Conservation (phyloP, 2,113 vertebrate species). For the Alectura lathami region DNA sequence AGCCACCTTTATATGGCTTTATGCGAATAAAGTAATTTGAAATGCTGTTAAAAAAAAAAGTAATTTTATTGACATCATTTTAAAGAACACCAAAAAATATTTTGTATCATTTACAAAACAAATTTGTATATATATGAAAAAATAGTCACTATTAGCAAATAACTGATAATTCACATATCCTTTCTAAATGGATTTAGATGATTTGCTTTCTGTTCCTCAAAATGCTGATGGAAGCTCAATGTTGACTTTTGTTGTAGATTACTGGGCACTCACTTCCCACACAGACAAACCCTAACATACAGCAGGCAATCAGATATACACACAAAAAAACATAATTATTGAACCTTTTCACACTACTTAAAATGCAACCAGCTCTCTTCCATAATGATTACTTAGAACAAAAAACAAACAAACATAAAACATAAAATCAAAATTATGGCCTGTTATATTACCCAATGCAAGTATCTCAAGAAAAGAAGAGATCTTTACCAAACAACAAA, state of each 20-base stretch:
- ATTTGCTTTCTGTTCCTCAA: not conserved
- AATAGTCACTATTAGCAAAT: not conserved
- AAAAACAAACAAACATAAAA: not conserved
- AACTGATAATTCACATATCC: not conserved
- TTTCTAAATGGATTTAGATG: not conserved
- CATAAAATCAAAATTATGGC: not conserved
- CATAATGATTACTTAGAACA: not conserved
- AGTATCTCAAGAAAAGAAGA: not conserved
- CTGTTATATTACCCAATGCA: not conserved
- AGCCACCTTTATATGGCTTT: not conserved
- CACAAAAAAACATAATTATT: not conserved
- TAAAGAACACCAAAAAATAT: not conserved
- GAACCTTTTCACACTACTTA: not conserved
- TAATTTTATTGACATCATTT: not conserved
- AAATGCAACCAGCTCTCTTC: not conserved
- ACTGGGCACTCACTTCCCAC: not conserved
- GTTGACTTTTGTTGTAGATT: not conserved
- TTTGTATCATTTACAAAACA: not conserved
- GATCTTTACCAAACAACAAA: conserved; percentile 94
- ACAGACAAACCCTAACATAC: not conserved
- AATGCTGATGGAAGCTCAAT: not conserved
- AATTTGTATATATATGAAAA: not conserved
- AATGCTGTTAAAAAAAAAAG: not conserved
- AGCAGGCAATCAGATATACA: not conserved
- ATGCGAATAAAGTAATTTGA: not conserved